Percentiles rank a stretch among this genome's conserved stretches.
phyloP scores from a whole-genome alignment of 1,140 invertebrate genomes.

The Drosophila nebulosa region DNA sequence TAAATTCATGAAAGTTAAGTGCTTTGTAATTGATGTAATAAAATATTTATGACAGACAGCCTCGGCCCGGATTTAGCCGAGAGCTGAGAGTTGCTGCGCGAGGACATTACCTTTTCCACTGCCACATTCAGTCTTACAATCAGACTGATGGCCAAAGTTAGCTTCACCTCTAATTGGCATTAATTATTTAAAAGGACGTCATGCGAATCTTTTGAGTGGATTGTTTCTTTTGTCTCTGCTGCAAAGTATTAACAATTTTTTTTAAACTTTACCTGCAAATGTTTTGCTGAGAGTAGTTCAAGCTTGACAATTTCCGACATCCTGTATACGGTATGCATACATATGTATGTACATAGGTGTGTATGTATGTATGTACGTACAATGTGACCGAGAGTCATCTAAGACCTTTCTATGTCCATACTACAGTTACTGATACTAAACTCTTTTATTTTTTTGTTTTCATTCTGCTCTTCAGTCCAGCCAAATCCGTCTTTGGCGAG shows the following conservation, averaged over 20 bases:
- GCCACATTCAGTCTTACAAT: conserved; percentile 14
- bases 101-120: conserved; percentile 33
- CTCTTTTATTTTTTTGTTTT: too few relatives aligned
- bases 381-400: too few relatives aligned
- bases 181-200: conserved; percentile 80
- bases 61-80: neutral
- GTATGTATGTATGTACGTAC: too few relatives aligned
- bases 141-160: conserved; percentile 69
- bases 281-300: neutral
- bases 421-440: too few relatives aligned
- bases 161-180: conserved; percentile 77
- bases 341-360: too few relatives aligned
- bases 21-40: conserved; percentile 81
- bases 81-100: conserved; percentile 10
- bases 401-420: too few relatives aligned
- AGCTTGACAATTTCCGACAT: neutral
- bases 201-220: conserved; percentile 32
- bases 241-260: neutral
- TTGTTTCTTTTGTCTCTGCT: neutral
- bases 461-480: too few relatives aligned
- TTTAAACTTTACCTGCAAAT: neutral
- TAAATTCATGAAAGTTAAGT: conserved; percentile 81
- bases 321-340: too few relatives aligned
- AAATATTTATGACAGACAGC: conserved; percentile 79
- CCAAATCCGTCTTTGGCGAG: too few relatives aligned